These are phyloP conservation scores for Drosophila persimilis DNA, from an alignment of 1,140 invertebrate species.

Conservation along the genomic window DNA sequence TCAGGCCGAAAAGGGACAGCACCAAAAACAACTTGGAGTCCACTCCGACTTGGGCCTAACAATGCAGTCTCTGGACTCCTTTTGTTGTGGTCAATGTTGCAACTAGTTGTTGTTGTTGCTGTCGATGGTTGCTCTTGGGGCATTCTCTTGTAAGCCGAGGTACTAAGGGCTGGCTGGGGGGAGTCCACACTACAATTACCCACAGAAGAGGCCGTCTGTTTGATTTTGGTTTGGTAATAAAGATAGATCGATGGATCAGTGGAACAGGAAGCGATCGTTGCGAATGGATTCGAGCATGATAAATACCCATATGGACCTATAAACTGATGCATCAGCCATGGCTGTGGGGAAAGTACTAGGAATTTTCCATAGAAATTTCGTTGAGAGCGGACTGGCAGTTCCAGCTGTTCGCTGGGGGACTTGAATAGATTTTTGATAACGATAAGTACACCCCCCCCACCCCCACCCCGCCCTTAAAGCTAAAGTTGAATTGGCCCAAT, in stretches of 20 bases:
- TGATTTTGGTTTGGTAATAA: conserved; percentile 51
- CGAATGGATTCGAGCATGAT: conserved; percentile 25
- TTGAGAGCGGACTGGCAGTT: too few relatives aligned
- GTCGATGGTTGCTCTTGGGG: conserved; percentile 31
- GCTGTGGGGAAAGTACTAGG: not conserved
- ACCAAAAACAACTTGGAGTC: conserved; percentile 8
- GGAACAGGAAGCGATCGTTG: conserved; percentile 26
- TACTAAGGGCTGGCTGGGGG: not conserved
- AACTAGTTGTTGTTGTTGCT: conserved; percentile 26
- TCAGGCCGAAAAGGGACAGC: conserved; percentile 7
- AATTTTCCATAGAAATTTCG: not conserved
- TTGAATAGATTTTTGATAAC: too few relatives aligned
- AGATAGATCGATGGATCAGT: conserved; percentile 48
- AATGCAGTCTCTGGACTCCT: conserved; percentile 54
- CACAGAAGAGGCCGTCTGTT: conserved; percentile 42
- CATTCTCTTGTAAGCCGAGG: conserved; percentile 50
- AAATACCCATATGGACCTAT: conserved; percentile 8
- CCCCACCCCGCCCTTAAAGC: too few relatives aligned
- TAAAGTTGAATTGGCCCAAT: conserved; percentile 2
- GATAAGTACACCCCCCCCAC: too few relatives aligned
- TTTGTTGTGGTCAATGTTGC: conserved; percentile 55
- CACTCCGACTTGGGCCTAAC: conserved; percentile 38
- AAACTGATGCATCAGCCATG: too few relatives aligned
- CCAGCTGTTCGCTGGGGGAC: too few relatives aligned
- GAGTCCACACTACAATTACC: conserved; percentile 35